Percentiles rank a stretch among this genome's conserved stretches.
These are phyloP conservation scores for Apostichopus parvimensis DNA, from an alignment of 35 echinoderm and acorn worm species.

Conservation along the genomic window DNA sequence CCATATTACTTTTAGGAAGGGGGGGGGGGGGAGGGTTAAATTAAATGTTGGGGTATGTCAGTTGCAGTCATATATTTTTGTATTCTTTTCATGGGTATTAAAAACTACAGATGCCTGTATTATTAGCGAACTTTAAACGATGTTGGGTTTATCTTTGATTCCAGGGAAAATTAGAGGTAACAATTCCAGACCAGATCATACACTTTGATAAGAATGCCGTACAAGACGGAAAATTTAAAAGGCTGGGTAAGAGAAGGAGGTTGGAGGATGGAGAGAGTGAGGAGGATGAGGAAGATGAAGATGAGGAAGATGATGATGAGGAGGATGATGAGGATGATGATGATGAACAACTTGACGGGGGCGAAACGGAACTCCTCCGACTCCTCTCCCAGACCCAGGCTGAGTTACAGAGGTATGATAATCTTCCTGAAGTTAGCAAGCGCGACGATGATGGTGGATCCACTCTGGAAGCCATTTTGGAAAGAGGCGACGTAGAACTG, in stretches of 20 bases:
- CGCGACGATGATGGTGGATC: neutral
- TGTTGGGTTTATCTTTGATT: neutral
- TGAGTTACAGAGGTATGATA: neutral
- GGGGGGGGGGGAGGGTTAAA: no score
- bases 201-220: neutral
- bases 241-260: neutral
- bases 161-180: neutral
- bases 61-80: no score
- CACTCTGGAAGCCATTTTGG: neutral
- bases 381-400: constrained; percentile 15
- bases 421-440: neutral
- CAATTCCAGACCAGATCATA: constrained; percentile 10
- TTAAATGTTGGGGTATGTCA: no score
- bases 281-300: neutral
- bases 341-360: neutral
- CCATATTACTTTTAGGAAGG: no score
- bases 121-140: no score
- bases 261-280: neutral
- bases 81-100: no score
- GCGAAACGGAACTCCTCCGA: neutral
- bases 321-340: constrained; percentile 9
- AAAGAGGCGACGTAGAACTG: neutral
- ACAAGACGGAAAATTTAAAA: neutral
- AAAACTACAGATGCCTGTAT: no score
- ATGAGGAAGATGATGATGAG: constrained; percentile 2